Conservation (phyloP, 2,888 invertebrate species). For the Lordiphosa andalusiaca region DNA sequence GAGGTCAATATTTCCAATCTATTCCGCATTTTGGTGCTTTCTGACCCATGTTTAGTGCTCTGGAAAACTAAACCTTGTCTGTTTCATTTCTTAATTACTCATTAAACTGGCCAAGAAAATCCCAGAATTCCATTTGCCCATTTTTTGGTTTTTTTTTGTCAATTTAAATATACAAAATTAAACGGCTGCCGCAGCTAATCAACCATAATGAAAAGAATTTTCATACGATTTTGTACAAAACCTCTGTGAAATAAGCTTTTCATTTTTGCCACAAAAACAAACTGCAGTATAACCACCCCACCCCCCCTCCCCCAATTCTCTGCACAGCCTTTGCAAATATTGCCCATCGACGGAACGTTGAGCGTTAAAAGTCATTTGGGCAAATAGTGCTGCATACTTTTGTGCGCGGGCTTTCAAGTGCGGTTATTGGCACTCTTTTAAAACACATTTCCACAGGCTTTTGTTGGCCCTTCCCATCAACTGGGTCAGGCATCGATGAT, state of each 20-base stretch:
- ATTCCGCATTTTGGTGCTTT: no score
- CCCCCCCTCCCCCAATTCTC: neutral
- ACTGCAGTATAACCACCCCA: neutral
- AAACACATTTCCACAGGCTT: slow-evolving; percentile 22
- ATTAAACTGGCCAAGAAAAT: no score
- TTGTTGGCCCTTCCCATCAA: slow-evolving; percentile 21
- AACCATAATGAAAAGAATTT: no score
- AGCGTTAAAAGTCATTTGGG: slow-evolving; percentile 58
- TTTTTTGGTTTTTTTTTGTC: no score
- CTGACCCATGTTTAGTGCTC: no score
- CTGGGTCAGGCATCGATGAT: slow-evolving; percentile 35
- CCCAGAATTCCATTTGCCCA: no score
- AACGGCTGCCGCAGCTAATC: no score
- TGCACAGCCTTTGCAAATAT: slow-evolving; percentile 47
- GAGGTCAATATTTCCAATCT: no score
- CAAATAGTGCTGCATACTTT: slow-evolving; percentile 65
- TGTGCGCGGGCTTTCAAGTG: slow-evolving; percentile 55
- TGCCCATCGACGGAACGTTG: slow-evolving; percentile 40
- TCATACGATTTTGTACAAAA: neutral
- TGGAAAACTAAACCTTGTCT: no score
- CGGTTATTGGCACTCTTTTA: slow-evolving; percentile 57
- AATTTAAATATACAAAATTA: no score
- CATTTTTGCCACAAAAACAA: neutral
- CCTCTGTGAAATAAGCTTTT: neutral
- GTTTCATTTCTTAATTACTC: no score